These are phyloP conservation scores for Erpobdella octoculata DNA, from an alignment of 2,888 invertebrate species.

Conservation along the genomic window DNA sequence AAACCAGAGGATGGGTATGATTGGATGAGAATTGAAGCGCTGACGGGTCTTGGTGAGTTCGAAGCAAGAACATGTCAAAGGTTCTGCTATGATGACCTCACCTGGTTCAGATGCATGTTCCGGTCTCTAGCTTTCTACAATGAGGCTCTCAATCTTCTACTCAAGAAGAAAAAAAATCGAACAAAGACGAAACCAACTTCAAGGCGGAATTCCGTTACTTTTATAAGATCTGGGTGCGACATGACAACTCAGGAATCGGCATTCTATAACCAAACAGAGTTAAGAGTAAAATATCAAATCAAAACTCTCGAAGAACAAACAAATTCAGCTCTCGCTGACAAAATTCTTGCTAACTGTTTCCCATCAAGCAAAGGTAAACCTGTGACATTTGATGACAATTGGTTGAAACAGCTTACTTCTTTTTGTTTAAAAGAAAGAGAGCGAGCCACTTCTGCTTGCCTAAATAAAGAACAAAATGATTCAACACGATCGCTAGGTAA, in stretches of 20 bases:
- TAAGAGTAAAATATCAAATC: constrained; percentile 13
- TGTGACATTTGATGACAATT: constrained; percentile 13
- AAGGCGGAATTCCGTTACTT: neutral
- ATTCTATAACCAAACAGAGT: constrained; percentile 13
- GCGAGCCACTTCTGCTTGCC: constrained; percentile 3
- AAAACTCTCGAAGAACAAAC: constrained; percentile 6
- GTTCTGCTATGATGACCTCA: constrained; percentile 20
- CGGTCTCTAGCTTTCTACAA: constrained; percentile 22
- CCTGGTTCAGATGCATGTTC: constrained; percentile 25
- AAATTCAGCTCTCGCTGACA: constrained; percentile 9
- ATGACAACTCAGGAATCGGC: neutral
- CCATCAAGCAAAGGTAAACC: constrained; percentile 7
- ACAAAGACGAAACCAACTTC: neutral
- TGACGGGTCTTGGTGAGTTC: constrained; percentile 17
- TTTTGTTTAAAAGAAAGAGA: constrained; percentile 21
- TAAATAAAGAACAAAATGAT: neutral
- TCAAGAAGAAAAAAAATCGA: constrained; percentile 3
- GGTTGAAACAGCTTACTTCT: constrained; percentile 13
- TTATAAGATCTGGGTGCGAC: neutral
- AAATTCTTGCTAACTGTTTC: constrained; percentile 21
- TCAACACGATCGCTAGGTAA: neutral
- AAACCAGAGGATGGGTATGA: constrained; percentile 12
- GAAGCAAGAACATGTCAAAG: constrained; percentile 19
- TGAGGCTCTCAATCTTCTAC: constrained; percentile 10
- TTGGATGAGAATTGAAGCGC: constrained; percentile 17